Percentiles rank a stretch among this genome's conserved stretches.
Conservation (phyloP, 2,113 vertebrate genomes). For the Falco punctatus region DNA sequence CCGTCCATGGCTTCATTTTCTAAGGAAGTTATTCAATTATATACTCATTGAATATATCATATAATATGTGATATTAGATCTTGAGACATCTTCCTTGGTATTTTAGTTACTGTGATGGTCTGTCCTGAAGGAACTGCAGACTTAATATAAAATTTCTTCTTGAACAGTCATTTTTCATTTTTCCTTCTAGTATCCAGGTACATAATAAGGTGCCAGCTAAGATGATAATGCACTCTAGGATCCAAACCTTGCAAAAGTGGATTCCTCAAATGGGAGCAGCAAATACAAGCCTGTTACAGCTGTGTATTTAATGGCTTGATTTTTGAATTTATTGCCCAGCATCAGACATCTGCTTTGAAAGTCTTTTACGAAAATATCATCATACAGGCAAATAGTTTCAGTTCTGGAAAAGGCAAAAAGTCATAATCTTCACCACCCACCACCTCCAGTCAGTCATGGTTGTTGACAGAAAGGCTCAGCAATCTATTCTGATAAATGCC, state of each 20-base stretch:
- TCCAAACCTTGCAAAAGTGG: neutral
- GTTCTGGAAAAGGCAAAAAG: neutral
- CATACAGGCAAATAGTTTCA: neutral
- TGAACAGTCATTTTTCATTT: neutral
- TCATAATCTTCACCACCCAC: neutral
- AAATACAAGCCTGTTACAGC: neutral
- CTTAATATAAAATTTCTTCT: neutral
- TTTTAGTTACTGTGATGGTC: neutral
- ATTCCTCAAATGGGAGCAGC: neutral
- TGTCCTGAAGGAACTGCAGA: neutral
- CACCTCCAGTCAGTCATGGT: neutral
- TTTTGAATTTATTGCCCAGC: neutral
- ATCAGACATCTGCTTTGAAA: neutral
- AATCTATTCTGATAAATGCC: neutral
- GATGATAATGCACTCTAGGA: neutral
- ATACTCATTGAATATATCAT: neutral
- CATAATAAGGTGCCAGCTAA: neutral
- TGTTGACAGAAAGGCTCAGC: neutral
- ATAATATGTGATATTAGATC: neutral
- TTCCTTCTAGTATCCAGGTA: neutral
- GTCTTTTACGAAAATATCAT: neutral
- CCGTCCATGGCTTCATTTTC: neutral
- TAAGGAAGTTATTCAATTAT: neutral
- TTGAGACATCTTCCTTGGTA: neutral
- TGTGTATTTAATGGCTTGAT: neutral